Evolutionary conservation across 2,888 invertebrate species (phyloP).

Genomic region (Ochlodes sylvanus): DNA sequence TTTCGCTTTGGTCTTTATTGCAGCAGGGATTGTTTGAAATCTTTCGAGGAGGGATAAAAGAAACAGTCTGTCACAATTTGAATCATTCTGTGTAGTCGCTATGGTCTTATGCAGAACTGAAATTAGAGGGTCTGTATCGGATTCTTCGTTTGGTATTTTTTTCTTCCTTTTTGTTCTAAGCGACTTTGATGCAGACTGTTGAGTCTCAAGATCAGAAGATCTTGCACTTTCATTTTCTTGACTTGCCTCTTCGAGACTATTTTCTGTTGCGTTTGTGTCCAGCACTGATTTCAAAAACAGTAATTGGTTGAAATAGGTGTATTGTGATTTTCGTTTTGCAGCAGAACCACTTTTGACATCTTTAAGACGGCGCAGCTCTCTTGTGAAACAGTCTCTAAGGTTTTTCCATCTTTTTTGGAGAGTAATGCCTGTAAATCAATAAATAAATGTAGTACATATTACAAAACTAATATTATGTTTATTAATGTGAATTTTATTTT

Average conservation of each 20-base stretch:
- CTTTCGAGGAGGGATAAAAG: slow-evolving; percentile 26
- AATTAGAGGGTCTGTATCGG: slow-evolving; percentile 39
- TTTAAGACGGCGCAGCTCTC: too few relatives aligned
- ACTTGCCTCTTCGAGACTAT: slow-evolving; percentile 40
- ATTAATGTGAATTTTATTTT: too few relatives aligned
- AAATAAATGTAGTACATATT: too few relatives aligned
- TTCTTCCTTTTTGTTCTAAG: slow-evolving; percentile 41
- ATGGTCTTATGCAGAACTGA: slow-evolving; percentile 39
- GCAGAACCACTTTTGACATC: too few relatives aligned
- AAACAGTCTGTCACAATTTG: slow-evolving; percentile 37
- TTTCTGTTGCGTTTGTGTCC: slow-evolving; percentile 38
- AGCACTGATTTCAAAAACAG: slow-evolving; percentile 38
- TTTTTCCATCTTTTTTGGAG: too few relatives aligned
- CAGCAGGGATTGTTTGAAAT: slow-evolving; percentile 27
- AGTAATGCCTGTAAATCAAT: too few relatives aligned
- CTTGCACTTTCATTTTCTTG: slow-evolving; percentile 41
- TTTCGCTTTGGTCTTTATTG: slow-evolving; percentile 26
- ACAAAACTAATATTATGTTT: too few relatives aligned
- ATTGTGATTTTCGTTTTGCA: too few relatives aligned
- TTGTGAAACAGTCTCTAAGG: too few relatives aligned
- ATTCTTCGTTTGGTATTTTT: slow-evolving; percentile 41
- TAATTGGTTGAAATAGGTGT: slow-evolving; percentile 41
- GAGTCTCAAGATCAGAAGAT: slow-evolving; percentile 41
- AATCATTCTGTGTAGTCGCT: slow-evolving; percentile 39
- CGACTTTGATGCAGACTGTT: slow-evolving; percentile 41